Base-by-base conservation (phyloP, 2,113 vertebrate species). In the Nipponia nippon region DNA sequence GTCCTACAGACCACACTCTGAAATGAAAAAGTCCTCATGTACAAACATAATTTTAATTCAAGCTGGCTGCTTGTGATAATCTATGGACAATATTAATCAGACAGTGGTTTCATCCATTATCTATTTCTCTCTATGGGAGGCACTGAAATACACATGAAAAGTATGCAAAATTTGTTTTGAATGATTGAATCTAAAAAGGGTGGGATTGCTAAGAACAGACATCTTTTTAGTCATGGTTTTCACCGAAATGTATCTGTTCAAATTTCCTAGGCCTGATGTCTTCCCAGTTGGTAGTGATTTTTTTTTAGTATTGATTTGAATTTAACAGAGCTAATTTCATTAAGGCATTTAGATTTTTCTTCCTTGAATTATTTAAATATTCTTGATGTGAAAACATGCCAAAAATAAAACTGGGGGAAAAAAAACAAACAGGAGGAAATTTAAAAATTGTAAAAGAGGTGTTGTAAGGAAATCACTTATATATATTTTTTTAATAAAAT, bases 111-210 rank as follows among this genome's bases (percentile, higher is more conserved):
- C 59, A 95, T 93, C 90, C 76, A 87, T 89, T 95, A 90, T 92
- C 83, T 97, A 89, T 93, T 97, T 93, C 76, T 79, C 72, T 91
- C 83, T 93, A 36, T 49, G 59, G 55, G 42, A 97, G 59, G 59
- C 79, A 91, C 86, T 87, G 90, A 95, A 95, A 95, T 63, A 84
- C 88, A 91, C 84, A 92, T 89, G 88, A 93, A 93, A 95, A 90
- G 67, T 63, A 96, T 92, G 88, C 56, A 94, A 95, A 97, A 95
- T 86, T 95, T 95, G 86, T 89, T 97, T 94, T 94, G 86, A 95
- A 92, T 93, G 63, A 94, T 70, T 95, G 76, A 93, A 52, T 95
- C 55, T 89, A 66, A 90, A 90, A 92, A 59, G 46, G 49, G 32
- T 29, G 50, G n/a, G 16, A 90, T 70, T 86, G 76, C 67, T 95